Percentiles rank a stretch among this genome's conserved stretches.
phyloP scores from a whole-genome alignment of 2,113 vertebrate genomes.

The Crocuta crocuta region DNA sequence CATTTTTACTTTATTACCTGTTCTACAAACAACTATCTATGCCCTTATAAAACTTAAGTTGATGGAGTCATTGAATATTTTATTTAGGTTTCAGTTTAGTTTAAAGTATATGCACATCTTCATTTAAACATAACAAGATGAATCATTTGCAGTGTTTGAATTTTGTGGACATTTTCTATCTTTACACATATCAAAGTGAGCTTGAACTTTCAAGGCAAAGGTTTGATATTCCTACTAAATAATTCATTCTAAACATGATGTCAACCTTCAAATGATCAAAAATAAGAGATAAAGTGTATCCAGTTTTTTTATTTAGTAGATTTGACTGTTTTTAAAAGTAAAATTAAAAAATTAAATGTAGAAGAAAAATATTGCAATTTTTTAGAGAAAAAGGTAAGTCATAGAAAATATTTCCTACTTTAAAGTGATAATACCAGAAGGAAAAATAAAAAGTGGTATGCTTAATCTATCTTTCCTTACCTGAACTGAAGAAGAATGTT shows the following conservation, averaged over 20 bases:
- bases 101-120: not conserved
- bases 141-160: not conserved
- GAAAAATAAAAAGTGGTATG: not conserved
- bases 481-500: not conserved
- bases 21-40: not conserved
- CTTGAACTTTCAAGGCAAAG: constrained; percentile 13
- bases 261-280: constrained; percentile 56
- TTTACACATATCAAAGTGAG: constrained; percentile 29
- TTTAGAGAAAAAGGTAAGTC: constrained; percentile 41
- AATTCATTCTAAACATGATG: constrained; percentile 69
- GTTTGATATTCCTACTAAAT: constrained; percentile 55
- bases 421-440: constrained; percentile 60
- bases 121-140: not conserved
- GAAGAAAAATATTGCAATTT: not conserved
- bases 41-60: not conserved
- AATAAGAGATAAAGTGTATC: not conserved
- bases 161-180: constrained; percentile 30
- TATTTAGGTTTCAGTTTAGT: not conserved
- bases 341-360: not conserved
- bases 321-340: not conserved
- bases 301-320: not conserved
- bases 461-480: constrained; percentile 25
- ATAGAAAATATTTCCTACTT: not conserved
- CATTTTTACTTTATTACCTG: not conserved
- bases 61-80: not conserved